A percentile compares a stretch with the other conserved stretches of the same genome.
Evolutionary conservation across 1,140 invertebrate species (phyloP).

Genomic region (Cherax destructor): DNA sequence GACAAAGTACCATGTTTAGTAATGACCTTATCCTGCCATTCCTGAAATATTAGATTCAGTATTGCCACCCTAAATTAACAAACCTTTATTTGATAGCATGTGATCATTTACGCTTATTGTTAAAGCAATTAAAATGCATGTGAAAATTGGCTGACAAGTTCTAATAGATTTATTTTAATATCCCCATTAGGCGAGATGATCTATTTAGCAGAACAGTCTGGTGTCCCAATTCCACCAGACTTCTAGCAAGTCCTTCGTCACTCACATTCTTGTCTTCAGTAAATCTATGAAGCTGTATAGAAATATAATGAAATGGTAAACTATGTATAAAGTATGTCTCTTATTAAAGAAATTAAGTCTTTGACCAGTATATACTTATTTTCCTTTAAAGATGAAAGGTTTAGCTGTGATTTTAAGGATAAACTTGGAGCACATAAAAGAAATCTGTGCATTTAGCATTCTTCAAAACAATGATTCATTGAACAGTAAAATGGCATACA

Average conservation of each 20-base stretch:
- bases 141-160: background rate
- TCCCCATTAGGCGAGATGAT: conserved; percentile 35
- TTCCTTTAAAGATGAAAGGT: background rate
- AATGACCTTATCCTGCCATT: no score
- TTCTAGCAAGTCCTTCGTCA: background rate
- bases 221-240: conserved; percentile 46
- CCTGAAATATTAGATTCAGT: no score
- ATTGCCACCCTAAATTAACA: no score
- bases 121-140: no score
- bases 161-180: conserved; percentile 3
- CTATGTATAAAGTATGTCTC: conserved; percentile 51
- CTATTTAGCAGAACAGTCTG: conserved; percentile 40
- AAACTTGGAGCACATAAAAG: no score
- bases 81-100: no score
- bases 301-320: background rate
- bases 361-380: background rate
- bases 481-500: no score
- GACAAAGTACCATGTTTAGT: no score
- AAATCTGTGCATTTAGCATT: no score
- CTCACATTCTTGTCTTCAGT: background rate
- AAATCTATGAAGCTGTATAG: conserved; percentile 21
- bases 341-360: conserved; percentile 34
- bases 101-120: no score
- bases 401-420: no score
- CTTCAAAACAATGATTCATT: no score